phyloP scores from a whole-genome alignment of 2,797 vertebrate species.

The Botia almorhae region DNA sequence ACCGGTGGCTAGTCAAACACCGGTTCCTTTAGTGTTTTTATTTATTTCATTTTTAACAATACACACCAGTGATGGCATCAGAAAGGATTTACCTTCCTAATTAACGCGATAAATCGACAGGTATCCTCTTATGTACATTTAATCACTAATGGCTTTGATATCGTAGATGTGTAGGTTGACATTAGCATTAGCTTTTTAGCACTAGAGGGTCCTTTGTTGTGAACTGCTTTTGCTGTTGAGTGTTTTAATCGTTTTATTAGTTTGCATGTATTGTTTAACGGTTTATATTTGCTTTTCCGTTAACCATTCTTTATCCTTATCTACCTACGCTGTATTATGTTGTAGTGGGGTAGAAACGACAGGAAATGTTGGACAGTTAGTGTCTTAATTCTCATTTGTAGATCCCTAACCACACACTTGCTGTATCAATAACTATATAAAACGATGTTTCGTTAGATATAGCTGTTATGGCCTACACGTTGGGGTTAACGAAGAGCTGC shows the following conservation, averaged over 20 bases:
- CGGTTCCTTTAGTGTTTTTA: neutral
- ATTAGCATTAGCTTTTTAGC: slow-evolving; percentile 35
- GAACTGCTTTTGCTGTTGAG: neutral
- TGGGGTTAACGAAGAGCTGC: slow-evolving; percentile 25
- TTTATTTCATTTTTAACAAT: neutral
- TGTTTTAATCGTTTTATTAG: neutral
- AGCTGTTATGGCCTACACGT: slow-evolving; percentile 56
- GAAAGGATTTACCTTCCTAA: neutral
- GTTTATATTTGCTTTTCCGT: neutral
- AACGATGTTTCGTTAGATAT: slow-evolving; percentile 17
- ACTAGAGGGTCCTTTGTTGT: slow-evolving; percentile 37
- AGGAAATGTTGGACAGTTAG: slow-evolving; percentile 24
- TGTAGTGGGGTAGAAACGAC: neutral
- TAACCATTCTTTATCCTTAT: neutral
- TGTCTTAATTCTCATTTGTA: neutral
- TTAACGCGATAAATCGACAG: neutral
- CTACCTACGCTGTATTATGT: neutral
- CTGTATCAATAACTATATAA: slow-evolving; percentile 8
- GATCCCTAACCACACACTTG: neutral
- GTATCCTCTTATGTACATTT: neutral
- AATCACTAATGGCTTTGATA: slow-evolving; percentile 3
- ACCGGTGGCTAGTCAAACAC: slow-evolving; percentile 24
- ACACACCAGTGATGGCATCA: neutral
- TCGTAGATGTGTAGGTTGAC: slow-evolving; percentile 28
- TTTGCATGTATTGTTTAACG: neutral